Evolutionary conservation across 2,888 invertebrate genomes (phyloP).

Genomic region (Seladonia tumulorum): DNA sequence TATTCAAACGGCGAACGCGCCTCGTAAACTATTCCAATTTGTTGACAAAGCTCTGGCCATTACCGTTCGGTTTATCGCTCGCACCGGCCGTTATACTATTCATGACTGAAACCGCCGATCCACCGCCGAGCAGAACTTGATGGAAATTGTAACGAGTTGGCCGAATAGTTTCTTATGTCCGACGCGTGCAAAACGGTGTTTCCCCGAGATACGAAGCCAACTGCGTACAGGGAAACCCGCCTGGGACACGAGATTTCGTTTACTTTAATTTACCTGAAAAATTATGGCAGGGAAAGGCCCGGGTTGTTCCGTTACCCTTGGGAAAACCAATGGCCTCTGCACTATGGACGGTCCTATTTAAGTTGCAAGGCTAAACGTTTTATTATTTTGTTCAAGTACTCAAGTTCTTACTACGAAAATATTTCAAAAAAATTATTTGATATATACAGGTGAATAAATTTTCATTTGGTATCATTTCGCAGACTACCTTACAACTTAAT

Average conservation of each 20-base stretch:
- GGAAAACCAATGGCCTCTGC: too few relatives aligned
- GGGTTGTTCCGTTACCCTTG: too few relatives aligned
- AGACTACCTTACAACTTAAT: too few relatives aligned
- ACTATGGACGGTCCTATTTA: too few relatives aligned
- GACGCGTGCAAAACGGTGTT: background rate
- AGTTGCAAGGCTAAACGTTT: too few relatives aligned
- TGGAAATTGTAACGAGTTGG: constrained; percentile 2
- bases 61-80: constrained; percentile 27
- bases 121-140: background rate
- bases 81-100: background rate
- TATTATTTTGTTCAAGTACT: too few relatives aligned
- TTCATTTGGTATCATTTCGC: too few relatives aligned
- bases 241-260: background rate
- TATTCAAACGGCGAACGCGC: constrained; percentile 25
- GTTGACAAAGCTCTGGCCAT: constrained; percentile 31
- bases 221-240: background rate
- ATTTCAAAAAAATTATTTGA: too few relatives aligned
- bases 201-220: background rate
- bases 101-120: background rate
- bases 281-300: too few relatives aligned
- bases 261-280: background rate
- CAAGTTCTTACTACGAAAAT: too few relatives aligned
- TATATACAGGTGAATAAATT: too few relatives aligned
- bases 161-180: constrained; percentile 16
- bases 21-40: constrained; percentile 47